phyloP scores from a whole-genome alignment of 2,113 vertebrate genomes.

The Urocynchramus pylzowi region DNA sequence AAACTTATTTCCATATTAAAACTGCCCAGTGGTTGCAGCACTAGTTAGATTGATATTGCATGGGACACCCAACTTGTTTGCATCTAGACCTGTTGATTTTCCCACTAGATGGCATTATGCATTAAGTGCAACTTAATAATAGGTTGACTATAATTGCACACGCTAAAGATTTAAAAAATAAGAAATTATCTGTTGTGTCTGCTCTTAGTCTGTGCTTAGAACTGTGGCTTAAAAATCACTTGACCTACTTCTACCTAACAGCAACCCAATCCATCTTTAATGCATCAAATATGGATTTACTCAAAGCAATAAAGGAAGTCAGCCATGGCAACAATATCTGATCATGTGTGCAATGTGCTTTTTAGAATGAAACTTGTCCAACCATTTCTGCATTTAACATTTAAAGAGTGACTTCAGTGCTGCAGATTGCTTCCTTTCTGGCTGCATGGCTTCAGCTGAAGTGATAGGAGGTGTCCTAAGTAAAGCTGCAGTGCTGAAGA shows the following conservation, averaged over 20 bases:
- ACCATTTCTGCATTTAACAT: not conserved
- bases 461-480: not conserved
- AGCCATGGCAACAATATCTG: slow-evolving; percentile 35
- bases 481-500: not conserved
- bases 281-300: slow-evolving; percentile 45
- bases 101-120: slow-evolving; percentile 64
- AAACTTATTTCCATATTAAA: not conserved
- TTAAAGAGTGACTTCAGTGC: not conserved
- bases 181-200: not conserved
- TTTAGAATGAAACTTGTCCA: not conserved
- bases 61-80: not conserved
- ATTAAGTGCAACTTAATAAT: slow-evolving; percentile 19
- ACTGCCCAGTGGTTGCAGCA: not conserved
- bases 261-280: slow-evolving; percentile 15
- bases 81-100: not conserved
- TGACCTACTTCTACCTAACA: not conserved
- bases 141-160: not conserved
- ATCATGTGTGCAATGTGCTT: not conserved
- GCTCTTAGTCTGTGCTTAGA: not conserved
- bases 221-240: not conserved
- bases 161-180: not conserved
- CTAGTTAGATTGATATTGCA: not conserved
- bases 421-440: slow-evolving; percentile 1
- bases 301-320: slow-evolving; percentile 45
- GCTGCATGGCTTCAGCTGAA: not conserved